Conservation (phyloP, 1,140 invertebrate species). For the Caenorhabditis inopinata region DNA sequence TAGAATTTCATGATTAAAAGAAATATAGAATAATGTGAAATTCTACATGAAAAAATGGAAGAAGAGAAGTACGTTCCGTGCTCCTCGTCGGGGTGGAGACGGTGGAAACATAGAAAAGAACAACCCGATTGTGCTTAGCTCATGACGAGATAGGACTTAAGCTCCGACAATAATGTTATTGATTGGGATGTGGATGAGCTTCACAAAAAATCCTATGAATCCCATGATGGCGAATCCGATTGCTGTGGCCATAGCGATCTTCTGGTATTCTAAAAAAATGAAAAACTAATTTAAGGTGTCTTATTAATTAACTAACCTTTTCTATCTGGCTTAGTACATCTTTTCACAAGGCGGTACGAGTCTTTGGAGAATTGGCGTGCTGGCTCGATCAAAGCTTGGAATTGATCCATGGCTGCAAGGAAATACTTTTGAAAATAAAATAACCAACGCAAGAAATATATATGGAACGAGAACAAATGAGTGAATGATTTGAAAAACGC, state of each 20-base stretch:
- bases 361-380: constrained; percentile 94
- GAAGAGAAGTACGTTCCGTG: constrained; percentile 16
- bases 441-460: not conserved
- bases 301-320: constrained; percentile 75
- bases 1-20: not conserved
- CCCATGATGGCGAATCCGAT: constrained; percentile 99
- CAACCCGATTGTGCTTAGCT: constrained; percentile 17
- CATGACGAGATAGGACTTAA: constrained; percentile 13
- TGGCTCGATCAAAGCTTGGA: constrained; percentile 89
- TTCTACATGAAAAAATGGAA: constrained; percentile 8
- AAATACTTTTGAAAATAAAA: not conserved
- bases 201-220: constrained; percentile 99
- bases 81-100: constrained; percentile 7
- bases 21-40: not conserved
- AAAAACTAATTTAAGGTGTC: not conserved
- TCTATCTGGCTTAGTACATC: constrained; percentile 97
- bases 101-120: constrained; percentile 29
- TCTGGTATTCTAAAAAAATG: constrained; percentile 90
- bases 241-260: constrained; percentile 98
- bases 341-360: constrained; percentile 88
- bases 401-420: constrained; percentile 84
- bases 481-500: not conserved
- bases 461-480: not conserved
- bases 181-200: constrained; percentile 99
- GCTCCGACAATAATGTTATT: constrained; percentile 93